Conservation (phyloP, 1,140 invertebrate species). For the Caerostris extrusa region DNA sequence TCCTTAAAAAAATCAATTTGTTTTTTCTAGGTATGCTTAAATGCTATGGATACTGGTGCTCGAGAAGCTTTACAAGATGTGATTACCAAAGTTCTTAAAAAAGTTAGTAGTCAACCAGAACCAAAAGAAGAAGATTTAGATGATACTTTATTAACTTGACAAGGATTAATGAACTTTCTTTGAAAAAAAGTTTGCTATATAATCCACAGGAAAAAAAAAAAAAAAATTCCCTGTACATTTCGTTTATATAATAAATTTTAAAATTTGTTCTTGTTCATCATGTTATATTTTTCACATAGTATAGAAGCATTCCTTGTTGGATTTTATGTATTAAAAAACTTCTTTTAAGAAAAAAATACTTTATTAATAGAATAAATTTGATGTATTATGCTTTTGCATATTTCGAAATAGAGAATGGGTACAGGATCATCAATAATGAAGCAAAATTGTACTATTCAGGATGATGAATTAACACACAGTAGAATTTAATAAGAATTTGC, state of each 20-base stretch:
- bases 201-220: slow-evolving; percentile 3
- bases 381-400: no score
- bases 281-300: not conserved
- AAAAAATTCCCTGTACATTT: slow-evolving; percentile 46
- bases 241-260: slow-evolving; percentile 68
- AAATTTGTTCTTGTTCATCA: slow-evolving; percentile 32
- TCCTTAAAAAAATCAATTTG: not conserved
- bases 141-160: slow-evolving; percentile 89
- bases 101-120: slow-evolving; percentile 88
- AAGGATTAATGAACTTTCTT: not conserved
- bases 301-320: not conserved
- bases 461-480: no score
- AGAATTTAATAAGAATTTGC: no score
- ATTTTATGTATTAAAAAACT: no score
- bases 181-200: not conserved
- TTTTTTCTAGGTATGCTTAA: slow-evolving; percentile 87
- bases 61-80: slow-evolving; percentile 93
- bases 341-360: no score
- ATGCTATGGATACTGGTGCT: slow-evolving; percentile 91
- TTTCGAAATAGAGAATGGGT: no score
- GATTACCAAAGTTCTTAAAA: slow-evolving; percentile 90
- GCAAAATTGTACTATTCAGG: no score
- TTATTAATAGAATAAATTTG: no score
- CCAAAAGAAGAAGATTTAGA: slow-evolving; percentile 94
- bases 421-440: no score